Conservation (phyloP, 2,888 invertebrate species). For the Habroteleia sp. region DNA sequence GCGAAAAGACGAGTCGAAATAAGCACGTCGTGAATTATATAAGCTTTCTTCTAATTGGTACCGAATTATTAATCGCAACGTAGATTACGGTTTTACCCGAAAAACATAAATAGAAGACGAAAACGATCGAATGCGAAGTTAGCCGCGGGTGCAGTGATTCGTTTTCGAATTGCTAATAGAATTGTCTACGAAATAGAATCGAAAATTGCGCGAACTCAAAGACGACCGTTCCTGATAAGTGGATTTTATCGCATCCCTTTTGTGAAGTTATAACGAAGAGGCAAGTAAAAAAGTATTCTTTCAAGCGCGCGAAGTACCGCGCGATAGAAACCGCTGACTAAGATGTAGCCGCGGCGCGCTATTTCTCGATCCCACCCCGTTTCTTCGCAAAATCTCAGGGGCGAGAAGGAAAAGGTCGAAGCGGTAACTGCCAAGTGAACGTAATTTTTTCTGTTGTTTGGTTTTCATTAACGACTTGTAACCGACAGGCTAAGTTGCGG, state of each 20-base stretch:
- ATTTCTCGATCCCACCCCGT: constrained; percentile 63
- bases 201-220: constrained; percentile 1
- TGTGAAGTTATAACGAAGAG: constrained; percentile 64
- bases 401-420: constrained; percentile 69
- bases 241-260: constrained; percentile 50
- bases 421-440: constrained; percentile 75
- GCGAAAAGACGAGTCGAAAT: too few species aligned
- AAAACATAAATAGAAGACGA: too few species aligned
- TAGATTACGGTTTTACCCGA: too few species aligned
- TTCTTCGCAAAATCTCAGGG: constrained; percentile 72
- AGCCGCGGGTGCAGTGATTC: too few species aligned
- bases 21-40: too few species aligned
- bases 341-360: constrained; percentile 70
- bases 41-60: too few species aligned
- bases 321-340: constrained; percentile 76
- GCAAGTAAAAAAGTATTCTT: constrained; percentile 58
- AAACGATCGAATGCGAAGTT: too few species aligned
- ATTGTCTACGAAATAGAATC: constrained; percentile 8
- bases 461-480: constrained; percentile 81
- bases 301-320: constrained; percentile 70
- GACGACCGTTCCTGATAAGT: constrained; percentile 48
- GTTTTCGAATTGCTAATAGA: not conserved
- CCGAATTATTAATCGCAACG: too few species aligned
- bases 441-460: constrained; percentile 80
- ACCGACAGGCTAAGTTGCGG: constrained; percentile 72